These are phyloP conservation scores for Heterocephalus glaber DNA, from an alignment of 2,113 vertebrate genomes.

Conservation along the genomic window DNA sequence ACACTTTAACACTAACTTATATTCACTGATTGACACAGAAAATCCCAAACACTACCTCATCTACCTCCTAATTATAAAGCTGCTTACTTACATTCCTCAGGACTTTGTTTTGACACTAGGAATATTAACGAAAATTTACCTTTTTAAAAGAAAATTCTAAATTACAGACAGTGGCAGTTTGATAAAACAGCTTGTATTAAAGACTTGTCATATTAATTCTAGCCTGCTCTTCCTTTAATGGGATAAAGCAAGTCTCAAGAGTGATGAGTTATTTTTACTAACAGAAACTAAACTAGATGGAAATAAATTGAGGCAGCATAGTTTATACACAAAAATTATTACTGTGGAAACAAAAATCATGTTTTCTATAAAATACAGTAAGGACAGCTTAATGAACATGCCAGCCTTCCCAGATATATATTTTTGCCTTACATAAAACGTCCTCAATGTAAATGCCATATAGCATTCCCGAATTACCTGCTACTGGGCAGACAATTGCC, in stretches of 20 bases:
- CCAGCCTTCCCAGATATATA: neutral
- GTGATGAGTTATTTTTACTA: neutral
- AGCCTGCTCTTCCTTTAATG: neutral
- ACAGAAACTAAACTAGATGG: neutral
- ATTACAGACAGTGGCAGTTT: neutral
- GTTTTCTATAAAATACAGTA: conserved; percentile 27
- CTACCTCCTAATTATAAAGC: neutral
- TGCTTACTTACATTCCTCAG: neutral
- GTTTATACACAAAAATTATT: neutral
- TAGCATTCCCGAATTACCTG: neutral
- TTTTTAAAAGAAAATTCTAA: conserved; percentile 52
- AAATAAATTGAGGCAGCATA: neutral
- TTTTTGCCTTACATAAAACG: neutral
- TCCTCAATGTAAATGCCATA: neutral
- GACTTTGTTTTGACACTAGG: neutral
- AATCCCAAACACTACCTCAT: neutral
- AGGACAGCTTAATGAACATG: neutral
- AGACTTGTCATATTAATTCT: conserved; percentile 29
- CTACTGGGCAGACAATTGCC: neutral
- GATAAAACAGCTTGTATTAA: neutral
- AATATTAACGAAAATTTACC: neutral
- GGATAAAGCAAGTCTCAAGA: neutral
- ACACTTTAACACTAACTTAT: neutral
- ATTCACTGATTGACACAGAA: neutral
- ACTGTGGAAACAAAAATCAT: conserved; percentile 37